Base-by-base conservation (phyloP, 1,140 invertebrate species). In the Drosophila pseudoobscura region DNA sequence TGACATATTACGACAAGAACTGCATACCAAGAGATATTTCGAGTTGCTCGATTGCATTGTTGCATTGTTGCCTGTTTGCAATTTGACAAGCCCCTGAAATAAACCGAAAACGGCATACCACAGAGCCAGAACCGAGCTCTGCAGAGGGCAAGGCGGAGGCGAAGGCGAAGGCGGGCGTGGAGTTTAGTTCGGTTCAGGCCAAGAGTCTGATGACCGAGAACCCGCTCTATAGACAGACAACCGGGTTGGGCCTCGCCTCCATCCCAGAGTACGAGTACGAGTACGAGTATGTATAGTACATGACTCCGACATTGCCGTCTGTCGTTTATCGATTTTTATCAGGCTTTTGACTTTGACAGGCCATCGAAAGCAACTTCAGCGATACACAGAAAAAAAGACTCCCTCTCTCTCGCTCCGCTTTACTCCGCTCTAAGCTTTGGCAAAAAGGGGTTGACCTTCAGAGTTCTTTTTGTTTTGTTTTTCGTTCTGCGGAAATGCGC, bases 371-470 rank as follows among this genome's bases (percentile, higher is more conserved):
- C 68, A 73, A 83, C 63, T 75, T 60, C 57, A 80, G 55, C 55
- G 26, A 22, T 31, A 39, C 60, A 52, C 31, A 35, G 9, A 9
- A 35, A 35, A 3, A 39, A 13, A 39, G 4, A 5, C 35, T 39
- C 35, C 0, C 35, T 39, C 35, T 39, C 35, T 39, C 35, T 13
- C 9, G 1, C 35, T 4, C 7, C 9, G 63, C 49, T 17, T 17
- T 17, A 17, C 17, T 65, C 35, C 65, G 55, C 58, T 31, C 49
- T 35, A 35, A 57, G 24, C 49, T 52, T 29, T 49, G 29, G 43
- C 44, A 54, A 43, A 43, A 87, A 85, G 77, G 80, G 80, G 80
- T 85, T 87, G 80, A 85, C 80, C 80, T 85, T 85, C 80, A 80
- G 54, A 57, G 61, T 65, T 63, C 26, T 24, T 49, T 53, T 55